Evolutionary conservation across 2,888 invertebrate genomes (phyloP), one percentile per base, ranked within the genome.

Genomic region (Drosophila suboccidentalis): DNA sequence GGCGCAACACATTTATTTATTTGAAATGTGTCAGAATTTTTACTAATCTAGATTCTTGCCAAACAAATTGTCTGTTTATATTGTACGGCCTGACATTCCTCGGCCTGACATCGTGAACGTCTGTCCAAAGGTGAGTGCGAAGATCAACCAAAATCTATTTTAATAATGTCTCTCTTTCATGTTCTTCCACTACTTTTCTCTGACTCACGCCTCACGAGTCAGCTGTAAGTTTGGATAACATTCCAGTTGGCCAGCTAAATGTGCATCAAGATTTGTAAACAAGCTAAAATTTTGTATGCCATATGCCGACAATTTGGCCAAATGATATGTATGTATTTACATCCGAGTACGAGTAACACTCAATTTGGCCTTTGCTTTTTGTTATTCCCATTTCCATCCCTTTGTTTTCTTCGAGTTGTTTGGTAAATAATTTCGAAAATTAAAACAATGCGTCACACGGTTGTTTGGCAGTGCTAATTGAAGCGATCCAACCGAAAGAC

Each of bases 361-460:
- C 70, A 43, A 8, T 32, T n/a, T 65, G 63, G 63, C 55, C 49
- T 66, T 66, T 63, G 58, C 38, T 38, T 49, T 55, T 62, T 57
- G 49, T 13, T 51, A 43, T 66, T 59, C 43, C 61, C 61, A 58
- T 71, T 64, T 36, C 34, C 29, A 46, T 60, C 11, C 22, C 29
- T 46, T 55, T 46, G 53, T 58, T 61, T 58, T 65, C 34, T 32
- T 43, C 47, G 36, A 51, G 63, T 62, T 50, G 47, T 60, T 72
- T 72, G 71, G 78, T 69, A 80, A 82, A 86, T 89, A 83, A 71
- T 80, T 83, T 78, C 68, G 53, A 64, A 84, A 89, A 84, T 72
- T 66, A 80, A 89, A 75, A 70, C 84, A 81, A 78, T 84, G 87
- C 83, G 86, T 88, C 83, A 88, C 74, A 73, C 74, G 46, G 55